phyloP scores from a whole-genome alignment of 2,113 vertebrate species.

The Cnemophilus loriae region DNA sequence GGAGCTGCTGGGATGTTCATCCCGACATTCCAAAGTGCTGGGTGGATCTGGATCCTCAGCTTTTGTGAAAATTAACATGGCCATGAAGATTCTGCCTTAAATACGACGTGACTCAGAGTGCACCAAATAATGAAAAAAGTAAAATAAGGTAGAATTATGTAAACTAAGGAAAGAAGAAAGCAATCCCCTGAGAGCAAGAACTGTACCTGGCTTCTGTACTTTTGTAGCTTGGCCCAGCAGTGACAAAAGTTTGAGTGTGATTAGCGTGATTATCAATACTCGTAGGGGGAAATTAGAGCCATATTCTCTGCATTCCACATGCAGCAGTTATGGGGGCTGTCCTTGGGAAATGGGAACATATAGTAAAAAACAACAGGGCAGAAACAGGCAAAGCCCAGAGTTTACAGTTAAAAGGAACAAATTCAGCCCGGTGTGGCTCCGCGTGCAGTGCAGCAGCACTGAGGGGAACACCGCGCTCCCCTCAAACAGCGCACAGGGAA shows the following conservation, averaged over 20 bases:
- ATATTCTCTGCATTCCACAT: neutral
- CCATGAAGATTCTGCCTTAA: neutral
- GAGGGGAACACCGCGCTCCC: neutral
- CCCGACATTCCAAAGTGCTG: neutral
- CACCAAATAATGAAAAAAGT: neutral
- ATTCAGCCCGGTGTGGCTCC: neutral
- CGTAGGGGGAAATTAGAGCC: neutral
- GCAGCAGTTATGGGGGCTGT: neutral
- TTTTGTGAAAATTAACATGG: neutral
- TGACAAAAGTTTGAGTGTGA: neutral
- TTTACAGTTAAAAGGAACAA: neutral
- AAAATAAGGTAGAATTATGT: neutral
- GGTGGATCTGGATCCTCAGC: neutral
- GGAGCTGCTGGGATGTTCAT: neutral
- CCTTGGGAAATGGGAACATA: neutral
- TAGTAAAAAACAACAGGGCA: neutral
- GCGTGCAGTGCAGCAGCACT: neutral
- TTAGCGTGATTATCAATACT: neutral
- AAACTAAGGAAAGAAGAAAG: neutral
- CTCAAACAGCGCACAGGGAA: neutral
- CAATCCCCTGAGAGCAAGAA: neutral
- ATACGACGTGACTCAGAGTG: rapidly evolving
- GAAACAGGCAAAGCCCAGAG: neutral
- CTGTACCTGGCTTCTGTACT: neutral
- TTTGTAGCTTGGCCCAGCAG: neutral